Conservation (phyloP, 2,113 vertebrate genomes). For the Hiodon alosoides region DNA sequence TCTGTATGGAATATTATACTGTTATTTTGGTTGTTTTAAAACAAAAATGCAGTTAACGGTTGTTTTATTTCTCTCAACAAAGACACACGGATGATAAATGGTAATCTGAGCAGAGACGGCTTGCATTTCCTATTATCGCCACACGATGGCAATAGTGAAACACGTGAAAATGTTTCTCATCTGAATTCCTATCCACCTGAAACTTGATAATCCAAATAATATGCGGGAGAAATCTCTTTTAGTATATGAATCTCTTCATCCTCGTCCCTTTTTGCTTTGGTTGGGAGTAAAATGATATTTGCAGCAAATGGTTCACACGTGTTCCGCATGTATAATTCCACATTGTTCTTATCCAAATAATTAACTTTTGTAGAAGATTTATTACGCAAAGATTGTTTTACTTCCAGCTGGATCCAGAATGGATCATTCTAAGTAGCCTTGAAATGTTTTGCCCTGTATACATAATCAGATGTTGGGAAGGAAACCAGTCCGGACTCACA, state of each 20-base stretch:
- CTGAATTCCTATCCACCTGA: neutral
- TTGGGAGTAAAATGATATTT: neutral
- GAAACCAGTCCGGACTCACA: neutral
- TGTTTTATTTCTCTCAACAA: constrained; percentile 6
- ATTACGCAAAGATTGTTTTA: neutral
- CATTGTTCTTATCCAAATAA: constrained; percentile 3
- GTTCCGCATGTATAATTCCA: neutral
- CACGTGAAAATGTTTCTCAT: constrained; percentile 13
- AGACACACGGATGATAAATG: neutral
- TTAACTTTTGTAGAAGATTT: neutral
- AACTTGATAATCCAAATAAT: neutral
- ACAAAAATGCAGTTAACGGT: too few relatives aligned
- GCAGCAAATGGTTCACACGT: neutral
- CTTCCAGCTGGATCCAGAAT: neutral
- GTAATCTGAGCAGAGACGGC: neutral
- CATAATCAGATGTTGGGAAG: neutral
- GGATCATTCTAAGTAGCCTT: neutral
- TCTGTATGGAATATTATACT: too few relatives aligned
- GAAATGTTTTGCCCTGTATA: neutral
- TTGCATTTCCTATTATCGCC: neutral
- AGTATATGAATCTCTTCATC: too few relatives aligned
- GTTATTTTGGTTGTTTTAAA: too few relatives aligned
- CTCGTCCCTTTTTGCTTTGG: neutral
- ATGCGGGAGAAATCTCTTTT: neutral
- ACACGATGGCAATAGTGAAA: constrained; percentile 15